Evolutionary conservation across 2,797 vertebrate species (phyloP), one percentile per base, ranked within the genome.

Genomic region (Pseudochirops cupreus): DNA sequence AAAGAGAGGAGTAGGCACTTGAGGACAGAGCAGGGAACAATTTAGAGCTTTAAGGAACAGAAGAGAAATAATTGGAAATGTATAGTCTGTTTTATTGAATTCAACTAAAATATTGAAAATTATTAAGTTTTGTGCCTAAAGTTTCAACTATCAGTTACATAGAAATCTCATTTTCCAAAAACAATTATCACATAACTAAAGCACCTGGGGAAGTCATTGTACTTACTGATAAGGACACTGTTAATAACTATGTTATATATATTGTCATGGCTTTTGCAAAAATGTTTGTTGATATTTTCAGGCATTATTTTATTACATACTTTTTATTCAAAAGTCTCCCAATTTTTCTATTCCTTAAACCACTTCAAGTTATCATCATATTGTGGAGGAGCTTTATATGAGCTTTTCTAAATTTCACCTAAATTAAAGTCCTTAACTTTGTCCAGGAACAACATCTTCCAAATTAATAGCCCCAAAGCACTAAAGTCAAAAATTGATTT

Each of bases 401-500:
- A 94, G 91, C 29, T 94, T 96, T 54, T 90, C 14, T 46, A 92
- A 91, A 10, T 33, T 95, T 95, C 87, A 52, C 53, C 56, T 95
- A 97, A 97, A 96, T 96, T 95, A 94, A 97, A 95, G 21, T 93
- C 50, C 82, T 96, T 97, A 93, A 89, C 95, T 96, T 96, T 96
- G n/a, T 91, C 62, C 92, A 94, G 92, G 92, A 97, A 97, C 50
- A 94, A 10, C 89, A 91, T 94, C 33, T 96, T 46, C 52, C 56
- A 97, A 96, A 97, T 97, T 97, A 95, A 97, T 94, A 93, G 67
- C 31, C 82, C 31, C 50, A 95, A 97, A 97, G 54, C 56, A 96
- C 21, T 94, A 95, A 87, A 92, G 46, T 52, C 94, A 91, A 95
- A 95, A 97, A 96, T 96, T 94, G 96, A 97, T 96, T 98, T 97